Conservation (phyloP, 2,888 invertebrate genomes). For the Leptopilina drosophilae region DNA sequence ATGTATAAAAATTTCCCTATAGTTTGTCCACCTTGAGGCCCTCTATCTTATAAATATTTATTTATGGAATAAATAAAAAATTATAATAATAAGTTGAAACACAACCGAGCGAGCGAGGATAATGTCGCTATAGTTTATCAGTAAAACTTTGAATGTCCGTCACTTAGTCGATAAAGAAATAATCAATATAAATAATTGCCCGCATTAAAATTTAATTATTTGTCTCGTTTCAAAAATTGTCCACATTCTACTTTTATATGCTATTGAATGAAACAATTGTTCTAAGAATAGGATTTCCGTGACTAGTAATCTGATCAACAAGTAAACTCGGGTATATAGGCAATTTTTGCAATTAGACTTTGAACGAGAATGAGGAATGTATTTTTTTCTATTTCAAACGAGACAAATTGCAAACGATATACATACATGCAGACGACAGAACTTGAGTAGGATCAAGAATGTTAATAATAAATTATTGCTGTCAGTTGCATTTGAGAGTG, state of each 20-base stretch:
- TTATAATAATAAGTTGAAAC: no score
- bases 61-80: no score
- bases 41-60: no score
- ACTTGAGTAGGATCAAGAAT: not conserved
- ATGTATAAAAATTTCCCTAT: no score
- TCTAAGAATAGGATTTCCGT: slow-evolving; percentile 5
- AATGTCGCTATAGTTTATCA: no score
- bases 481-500: slow-evolving; percentile 30
- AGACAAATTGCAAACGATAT: not conserved
- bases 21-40: no score
- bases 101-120: no score
- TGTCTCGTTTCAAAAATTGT: no score
- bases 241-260: not conserved
- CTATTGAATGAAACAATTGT: not conserved
- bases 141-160: no score
- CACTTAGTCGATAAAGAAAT: no score
- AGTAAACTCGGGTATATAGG: not conserved
- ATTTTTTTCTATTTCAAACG: slow-evolving; percentile 1
- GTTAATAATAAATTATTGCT: slow-evolving; percentile 22
- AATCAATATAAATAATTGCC: no score
- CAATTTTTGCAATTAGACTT: slow-evolving; percentile 8
- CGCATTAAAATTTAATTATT: no score
- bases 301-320: not conserved
- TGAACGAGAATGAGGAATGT: not conserved
- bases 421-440: not conserved